Conservation (phyloP, 2,113 vertebrate genomes). For the Rostratula benghalensis region DNA sequence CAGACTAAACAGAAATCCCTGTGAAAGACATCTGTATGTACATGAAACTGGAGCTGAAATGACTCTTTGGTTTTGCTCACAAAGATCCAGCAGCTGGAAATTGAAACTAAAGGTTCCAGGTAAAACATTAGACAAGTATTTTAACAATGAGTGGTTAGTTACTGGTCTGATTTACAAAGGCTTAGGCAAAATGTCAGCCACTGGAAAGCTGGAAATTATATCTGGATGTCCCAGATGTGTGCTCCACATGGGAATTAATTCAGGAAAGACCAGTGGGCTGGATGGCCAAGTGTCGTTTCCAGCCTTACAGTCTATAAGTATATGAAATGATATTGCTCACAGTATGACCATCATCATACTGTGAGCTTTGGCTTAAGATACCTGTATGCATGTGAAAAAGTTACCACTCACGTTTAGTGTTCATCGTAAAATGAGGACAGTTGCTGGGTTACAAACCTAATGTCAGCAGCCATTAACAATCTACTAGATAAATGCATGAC, state of each 20-base stretch:
- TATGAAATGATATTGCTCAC: background rate
- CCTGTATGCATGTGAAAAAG: background rate
- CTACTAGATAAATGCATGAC: background rate
- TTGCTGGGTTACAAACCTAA: background rate
- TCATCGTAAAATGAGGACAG: background rate
- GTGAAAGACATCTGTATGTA: background rate
- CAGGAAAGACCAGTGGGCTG: background rate
- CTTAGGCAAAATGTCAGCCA: background rate
- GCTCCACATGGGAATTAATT: background rate
- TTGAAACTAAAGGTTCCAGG: background rate
- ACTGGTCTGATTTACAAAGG: background rate
- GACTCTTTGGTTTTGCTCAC: background rate
- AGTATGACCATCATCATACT: fast-evolving
- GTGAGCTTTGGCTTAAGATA: background rate
- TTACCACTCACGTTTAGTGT: background rate
- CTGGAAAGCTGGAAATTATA: background rate
- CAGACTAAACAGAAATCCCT: background rate
- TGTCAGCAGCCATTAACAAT: background rate
- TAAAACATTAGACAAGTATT: background rate
- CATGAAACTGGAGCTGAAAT: background rate
- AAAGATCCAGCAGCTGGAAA: background rate
- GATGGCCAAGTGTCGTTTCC: background rate
- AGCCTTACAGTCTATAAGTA: background rate
- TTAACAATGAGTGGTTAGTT: background rate
- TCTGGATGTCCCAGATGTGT: background rate